A percentile compares a stretch with the other conserved stretches of the same genome.
Conservation (phyloP, 2,113 vertebrate genomes). For the Zootoca vivipara region DNA sequence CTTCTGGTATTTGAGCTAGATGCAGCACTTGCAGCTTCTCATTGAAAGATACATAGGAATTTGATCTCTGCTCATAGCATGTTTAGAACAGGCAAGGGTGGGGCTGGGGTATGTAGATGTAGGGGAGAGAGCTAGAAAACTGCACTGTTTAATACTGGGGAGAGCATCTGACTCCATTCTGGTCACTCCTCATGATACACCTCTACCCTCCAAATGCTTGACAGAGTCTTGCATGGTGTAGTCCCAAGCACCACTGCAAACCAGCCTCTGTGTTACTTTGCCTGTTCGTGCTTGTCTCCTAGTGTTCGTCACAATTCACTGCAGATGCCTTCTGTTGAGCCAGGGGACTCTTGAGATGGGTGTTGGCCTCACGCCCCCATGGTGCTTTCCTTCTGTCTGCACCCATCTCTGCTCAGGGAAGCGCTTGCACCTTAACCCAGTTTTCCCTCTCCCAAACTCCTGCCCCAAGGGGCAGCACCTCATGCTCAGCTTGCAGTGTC, state of each 20-base stretch:
- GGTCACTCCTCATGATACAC: conserved; percentile 33
- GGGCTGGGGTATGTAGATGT: neutral
- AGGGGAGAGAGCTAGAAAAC: conserved; percentile 19
- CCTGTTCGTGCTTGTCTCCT: conserved; percentile 71
- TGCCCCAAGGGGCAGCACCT: conserved; percentile 13
- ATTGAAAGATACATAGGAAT: conserved; percentile 29
- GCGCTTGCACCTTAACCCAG: conserved; percentile 29
- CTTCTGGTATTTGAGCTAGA: conserved; percentile 55
- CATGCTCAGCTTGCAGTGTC: neutral
- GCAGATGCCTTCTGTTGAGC: conserved; percentile 62
- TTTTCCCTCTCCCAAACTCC: conserved; percentile 5
- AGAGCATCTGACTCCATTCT: conserved; percentile 39
- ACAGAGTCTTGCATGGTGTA: conserved; percentile 69
- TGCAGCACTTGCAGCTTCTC: conserved; percentile 42
- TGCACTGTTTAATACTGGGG: conserved; percentile 24
- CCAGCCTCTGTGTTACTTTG: conserved; percentile 64
- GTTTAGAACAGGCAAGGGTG: conserved; percentile 18
- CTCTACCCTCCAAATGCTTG: conserved; percentile 44
- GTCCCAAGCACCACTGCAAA: conserved; percentile 64
- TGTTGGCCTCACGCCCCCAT: conserved; percentile 26
- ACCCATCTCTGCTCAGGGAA: conserved; percentile 24
- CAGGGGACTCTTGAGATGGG: conserved; percentile 49
- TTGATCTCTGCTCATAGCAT: conserved; percentile 23
- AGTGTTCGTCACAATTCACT: conserved; percentile 64
- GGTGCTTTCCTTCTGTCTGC: conserved; percentile 30